These are phyloP conservation scores for Meteorus colon DNA, from an alignment of 2,888 invertebrate species.

Conservation along the genomic window DNA sequence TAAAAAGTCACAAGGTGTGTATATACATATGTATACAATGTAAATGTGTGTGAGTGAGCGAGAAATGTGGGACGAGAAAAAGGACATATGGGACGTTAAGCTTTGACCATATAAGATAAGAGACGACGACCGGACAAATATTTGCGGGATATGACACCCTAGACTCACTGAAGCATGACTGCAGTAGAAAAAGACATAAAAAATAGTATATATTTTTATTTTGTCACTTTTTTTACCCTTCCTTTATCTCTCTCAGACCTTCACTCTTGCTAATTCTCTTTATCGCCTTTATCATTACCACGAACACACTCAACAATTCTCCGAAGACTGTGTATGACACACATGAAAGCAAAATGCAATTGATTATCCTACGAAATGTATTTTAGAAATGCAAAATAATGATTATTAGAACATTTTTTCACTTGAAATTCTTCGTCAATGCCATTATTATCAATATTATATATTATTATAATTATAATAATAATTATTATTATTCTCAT, in stretches of 20 bases:
- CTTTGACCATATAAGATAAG: constrained; percentile 64
- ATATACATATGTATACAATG: constrained; percentile 9
- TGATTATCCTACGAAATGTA: constrained; percentile 10
- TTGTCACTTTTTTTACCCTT: constrained; percentile 36
- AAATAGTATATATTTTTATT: constrained; percentile 34
- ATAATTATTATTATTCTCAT: neutral
- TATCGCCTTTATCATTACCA: constrained; percentile 14
- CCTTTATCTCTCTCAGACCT: neutral
- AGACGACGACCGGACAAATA: constrained; percentile 58
- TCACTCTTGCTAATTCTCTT: neutral
- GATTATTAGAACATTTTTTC: neutral
- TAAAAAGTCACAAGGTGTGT: constrained; percentile 38
- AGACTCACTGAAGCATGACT: constrained; percentile 43
- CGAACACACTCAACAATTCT: constrained; percentile 13
- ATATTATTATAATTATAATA: too few species aligned
- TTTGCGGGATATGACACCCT: constrained; percentile 63
- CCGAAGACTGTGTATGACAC: neutral
- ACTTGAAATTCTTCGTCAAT: neutral
- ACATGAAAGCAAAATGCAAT: neutral
- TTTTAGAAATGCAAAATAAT: neutral
- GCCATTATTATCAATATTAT: neutral
- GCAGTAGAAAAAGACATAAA: neutral
- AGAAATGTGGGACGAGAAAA: constrained; percentile 55
- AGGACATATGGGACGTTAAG: constrained; percentile 67
- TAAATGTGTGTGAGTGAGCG: neutral